A percentile compares a stretch with the other conserved stretches of the same genome.
These are phyloP conservation scores for Phallusia fumigata DNA, from an alignment of 23 tunicate species.

Conservation along the genomic window DNA sequence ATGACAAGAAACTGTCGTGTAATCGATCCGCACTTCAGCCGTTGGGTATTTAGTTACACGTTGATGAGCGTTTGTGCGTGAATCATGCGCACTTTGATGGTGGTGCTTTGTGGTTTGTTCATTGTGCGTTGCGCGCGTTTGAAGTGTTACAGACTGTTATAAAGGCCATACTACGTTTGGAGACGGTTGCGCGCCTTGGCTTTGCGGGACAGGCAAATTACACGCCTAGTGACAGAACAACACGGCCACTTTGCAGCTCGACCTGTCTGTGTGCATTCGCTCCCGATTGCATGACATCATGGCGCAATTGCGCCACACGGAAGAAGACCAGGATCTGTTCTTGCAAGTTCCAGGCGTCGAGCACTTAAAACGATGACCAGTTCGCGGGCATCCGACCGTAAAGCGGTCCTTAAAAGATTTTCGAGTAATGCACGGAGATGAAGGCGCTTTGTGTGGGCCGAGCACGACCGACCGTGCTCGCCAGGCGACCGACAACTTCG, in stretches of 20 bases:
- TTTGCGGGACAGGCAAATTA: neutral
- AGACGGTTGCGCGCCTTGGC: neutral
- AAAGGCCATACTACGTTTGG: too few species aligned
- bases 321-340: neutral
- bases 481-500: neutral
- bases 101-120: neutral
- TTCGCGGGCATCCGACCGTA: neutral
- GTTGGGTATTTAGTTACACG: slow-evolving; percentile 6
- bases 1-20: slow-evolving; percentile 4
- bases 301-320: neutral
- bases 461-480: slow-evolving; percentile 6
- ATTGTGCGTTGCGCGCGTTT: neutral
- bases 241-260: neutral
- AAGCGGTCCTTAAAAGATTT: slow-evolving; percentile 1
- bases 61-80: neutral
- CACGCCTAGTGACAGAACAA: neutral
- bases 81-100: neutral
- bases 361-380: neutral
- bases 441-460: slow-evolving; percentile 6
- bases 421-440: neutral
- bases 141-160: neutral
- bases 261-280: neutral
- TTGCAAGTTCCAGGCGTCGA: neutral
- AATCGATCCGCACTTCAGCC: neutral
- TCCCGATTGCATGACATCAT: neutral